Percentiles rank a stretch among this genome's conserved stretches.
These are phyloP conservation scores for Vulpes vulpes DNA, from an alignment of 2,113 vertebrate genomes.

Conservation along the genomic window DNA sequence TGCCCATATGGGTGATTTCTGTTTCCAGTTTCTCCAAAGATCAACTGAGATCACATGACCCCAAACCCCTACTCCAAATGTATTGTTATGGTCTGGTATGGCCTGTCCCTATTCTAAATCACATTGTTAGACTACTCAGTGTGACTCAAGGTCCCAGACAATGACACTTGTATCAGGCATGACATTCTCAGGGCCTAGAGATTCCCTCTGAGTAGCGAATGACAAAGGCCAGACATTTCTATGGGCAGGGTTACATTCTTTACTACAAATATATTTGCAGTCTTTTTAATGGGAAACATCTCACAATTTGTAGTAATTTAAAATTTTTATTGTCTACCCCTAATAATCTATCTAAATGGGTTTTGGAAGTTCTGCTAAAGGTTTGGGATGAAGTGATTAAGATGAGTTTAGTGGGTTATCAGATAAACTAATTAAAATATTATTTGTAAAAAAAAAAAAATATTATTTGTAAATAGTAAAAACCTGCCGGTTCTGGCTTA, in stretches of 20 bases:
- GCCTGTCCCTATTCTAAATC: neutral
- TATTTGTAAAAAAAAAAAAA: neutral
- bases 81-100: neutral
- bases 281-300: neutral
- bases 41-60: neutral
- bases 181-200: neutral
- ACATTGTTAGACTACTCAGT: neutral
- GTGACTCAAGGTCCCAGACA: neutral
- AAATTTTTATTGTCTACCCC: neutral
- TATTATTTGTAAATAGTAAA: slow-evolving; percentile 40
- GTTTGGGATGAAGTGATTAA: neutral
- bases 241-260: slow-evolving; percentile 29
- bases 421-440: neutral
- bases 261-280: neutral
- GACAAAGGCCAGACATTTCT: neutral
- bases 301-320: neutral
- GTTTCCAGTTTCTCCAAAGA: neutral
- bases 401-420: slow-evolving; percentile 28
- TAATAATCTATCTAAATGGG: slow-evolving; percentile 31
- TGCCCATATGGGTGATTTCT: neutral
- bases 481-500: neutral
- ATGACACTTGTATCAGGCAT: neutral
- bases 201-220: neutral
- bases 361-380: neutral
- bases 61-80: neutral